Percentiles rank a stretch among this genome's conserved stretches.
phyloP scores from a whole-genome alignment of 2,113 vertebrate genomes.

The Micronycteris hirsuta region DNA sequence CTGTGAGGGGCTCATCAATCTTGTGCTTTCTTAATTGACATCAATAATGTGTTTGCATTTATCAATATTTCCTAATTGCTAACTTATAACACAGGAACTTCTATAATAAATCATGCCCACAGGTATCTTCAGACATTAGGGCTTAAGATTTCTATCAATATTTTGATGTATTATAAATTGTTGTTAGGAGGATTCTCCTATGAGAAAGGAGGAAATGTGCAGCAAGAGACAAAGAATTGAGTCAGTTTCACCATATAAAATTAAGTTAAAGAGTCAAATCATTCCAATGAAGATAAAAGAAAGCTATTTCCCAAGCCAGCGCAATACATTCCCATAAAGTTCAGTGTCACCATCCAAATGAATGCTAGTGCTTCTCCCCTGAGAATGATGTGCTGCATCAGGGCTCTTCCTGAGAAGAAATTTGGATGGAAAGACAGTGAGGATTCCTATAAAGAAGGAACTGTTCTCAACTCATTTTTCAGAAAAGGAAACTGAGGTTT shows the following conservation, averaged over 20 bases:
- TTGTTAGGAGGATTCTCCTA: slow-evolving; percentile 54
- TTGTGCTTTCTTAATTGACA: slow-evolving; percentile 79
- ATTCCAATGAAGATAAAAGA: background rate
- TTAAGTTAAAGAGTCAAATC: background rate
- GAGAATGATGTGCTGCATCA: background rate
- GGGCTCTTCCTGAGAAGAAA: background rate
- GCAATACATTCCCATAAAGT: background rate
- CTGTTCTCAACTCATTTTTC: background rate
- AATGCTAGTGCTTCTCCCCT: background rate
- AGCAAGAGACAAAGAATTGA: background rate
- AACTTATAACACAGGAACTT: slow-evolving; percentile 76
- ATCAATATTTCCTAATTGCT: slow-evolving; percentile 85
- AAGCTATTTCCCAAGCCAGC: background rate
- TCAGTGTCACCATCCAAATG: background rate
- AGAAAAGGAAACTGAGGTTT: background rate
- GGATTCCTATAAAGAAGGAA: background rate
- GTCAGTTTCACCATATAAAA: background rate
- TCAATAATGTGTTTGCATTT: slow-evolving; percentile 84
- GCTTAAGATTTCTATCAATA: slow-evolving; percentile 74
- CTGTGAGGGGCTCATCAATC: slow-evolving; percentile 80
- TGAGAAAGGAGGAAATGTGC: slow-evolving; percentile 17
- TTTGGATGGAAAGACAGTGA: background rate
- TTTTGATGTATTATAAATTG: slow-evolving; percentile 71
- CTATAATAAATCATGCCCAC: slow-evolving; percentile 79
- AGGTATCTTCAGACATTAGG: slow-evolving; percentile 72